Conservation (phyloP, 2,888 invertebrate genomes). For the Helicoverpa assulta region DNA sequence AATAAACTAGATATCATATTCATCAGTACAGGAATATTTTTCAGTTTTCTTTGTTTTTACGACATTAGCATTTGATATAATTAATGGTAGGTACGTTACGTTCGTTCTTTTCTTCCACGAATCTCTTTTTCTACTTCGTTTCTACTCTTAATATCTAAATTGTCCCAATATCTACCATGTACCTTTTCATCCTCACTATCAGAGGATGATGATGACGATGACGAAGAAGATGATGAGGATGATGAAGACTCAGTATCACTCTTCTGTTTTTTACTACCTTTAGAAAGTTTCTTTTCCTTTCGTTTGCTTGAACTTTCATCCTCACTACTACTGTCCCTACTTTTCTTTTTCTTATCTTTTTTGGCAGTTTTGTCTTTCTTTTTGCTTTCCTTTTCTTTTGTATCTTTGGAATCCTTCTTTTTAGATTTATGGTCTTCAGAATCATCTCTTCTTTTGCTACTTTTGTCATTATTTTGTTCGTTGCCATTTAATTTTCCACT, state of each 20-base stretch:
- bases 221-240: slow-evolving; percentile 37
- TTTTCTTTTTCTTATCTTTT: slow-evolving; percentile 38
- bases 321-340: slow-evolving; percentile 32
- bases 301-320: slow-evolving; percentile 20
- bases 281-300: slow-evolving; percentile 24
- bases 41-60: not conserved
- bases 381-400: slow-evolving; percentile 28
- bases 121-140: slow-evolving; percentile 40
- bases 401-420: slow-evolving; percentile 36
- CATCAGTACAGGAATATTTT: slow-evolving; percentile 15
- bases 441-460: slow-evolving; percentile 34
- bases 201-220: slow-evolving; percentile 23
- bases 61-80: not conserved
- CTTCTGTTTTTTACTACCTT: slow-evolving; percentile 21
- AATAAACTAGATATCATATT: slow-evolving; percentile 13
- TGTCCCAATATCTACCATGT: slow-evolving; percentile 70
- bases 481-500: slow-evolving; percentile 36
- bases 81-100: slow-evolving; percentile 7
- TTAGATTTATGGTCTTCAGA: slow-evolving; percentile 41
- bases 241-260: slow-evolving; percentile 28
- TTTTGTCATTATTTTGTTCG: slow-evolving; percentile 22
- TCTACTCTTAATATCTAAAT: slow-evolving; percentile 56
- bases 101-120: slow-evolving; percentile 43
- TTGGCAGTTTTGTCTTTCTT: slow-evolving; percentile 63
- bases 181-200: slow-evolving; percentile 43